Conservation (phyloP, 2,797 vertebrate genomes). For the Brotogeris chrysoptera region DNA sequence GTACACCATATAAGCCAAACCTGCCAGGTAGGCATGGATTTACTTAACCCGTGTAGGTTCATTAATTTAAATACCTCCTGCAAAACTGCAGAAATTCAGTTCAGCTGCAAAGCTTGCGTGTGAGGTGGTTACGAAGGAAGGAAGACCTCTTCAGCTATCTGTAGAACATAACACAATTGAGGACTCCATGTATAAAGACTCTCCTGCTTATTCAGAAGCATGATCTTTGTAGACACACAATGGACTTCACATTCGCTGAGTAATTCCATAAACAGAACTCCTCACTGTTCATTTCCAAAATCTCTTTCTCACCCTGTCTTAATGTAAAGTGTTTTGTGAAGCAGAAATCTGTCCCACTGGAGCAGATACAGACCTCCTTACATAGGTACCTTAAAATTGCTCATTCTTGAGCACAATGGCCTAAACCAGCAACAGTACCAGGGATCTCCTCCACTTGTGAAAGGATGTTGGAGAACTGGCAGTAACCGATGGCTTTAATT, state of each 20-base stretch:
- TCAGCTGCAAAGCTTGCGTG: not conserved
- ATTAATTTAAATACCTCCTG: not conserved
- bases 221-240: not conserved
- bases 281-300: not conserved
- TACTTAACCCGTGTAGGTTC: not conserved
- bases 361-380: not conserved
- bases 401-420: not conserved
- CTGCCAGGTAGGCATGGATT: not conserved
- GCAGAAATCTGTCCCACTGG: not conserved
- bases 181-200: not conserved
- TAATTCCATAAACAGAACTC: not conserved
- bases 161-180: not conserved
- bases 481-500: not conserved
- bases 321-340: not conserved
- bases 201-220: not conserved
- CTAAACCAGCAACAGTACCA: not conserved
- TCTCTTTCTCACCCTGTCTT: not conserved
- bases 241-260: not conserved
- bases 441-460: not conserved
- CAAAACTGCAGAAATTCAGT: not conserved
- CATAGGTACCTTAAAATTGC: not conserved
- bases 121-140: not conserved
- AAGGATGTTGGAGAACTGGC: not conserved
- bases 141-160: not conserved
- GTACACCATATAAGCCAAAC: not conserved